phyloP scores from a whole-genome alignment of 2,888 invertebrate species.

The Pelosia muscerda region DNA sequence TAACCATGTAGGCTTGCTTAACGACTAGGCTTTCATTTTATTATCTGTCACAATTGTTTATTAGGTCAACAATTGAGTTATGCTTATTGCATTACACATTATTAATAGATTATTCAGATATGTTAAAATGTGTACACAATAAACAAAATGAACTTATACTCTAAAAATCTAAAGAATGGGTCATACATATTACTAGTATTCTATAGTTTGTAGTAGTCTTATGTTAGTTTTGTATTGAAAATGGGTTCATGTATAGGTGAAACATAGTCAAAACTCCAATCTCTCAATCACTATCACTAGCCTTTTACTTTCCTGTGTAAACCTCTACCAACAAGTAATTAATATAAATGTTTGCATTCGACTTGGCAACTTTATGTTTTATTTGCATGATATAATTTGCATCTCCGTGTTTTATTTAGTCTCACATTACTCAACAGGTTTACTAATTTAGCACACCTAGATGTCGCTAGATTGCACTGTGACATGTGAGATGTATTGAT shows the following conservation, averaged over 20 bases:
- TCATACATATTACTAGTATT: background rate
- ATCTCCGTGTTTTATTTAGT: slow-evolving; percentile 52
- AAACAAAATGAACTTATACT: background rate
- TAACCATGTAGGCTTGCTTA: slow-evolving; percentile 66
- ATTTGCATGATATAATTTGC: slow-evolving; percentile 45
- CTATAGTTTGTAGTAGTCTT: too few species aligned
- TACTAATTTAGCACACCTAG: slow-evolving; percentile 76
- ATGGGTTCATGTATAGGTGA: background rate
- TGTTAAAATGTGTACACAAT: background rate
- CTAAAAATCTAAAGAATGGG: background rate
- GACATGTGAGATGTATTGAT: slow-evolving; percentile 80
- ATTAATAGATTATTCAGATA: background rate
- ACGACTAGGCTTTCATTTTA: slow-evolving; percentile 66
- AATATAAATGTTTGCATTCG: slow-evolving; percentile 1
- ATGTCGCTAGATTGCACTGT: slow-evolving; percentile 70
- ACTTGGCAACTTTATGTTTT: slow-evolving; percentile 16
- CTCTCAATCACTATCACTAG: background rate
- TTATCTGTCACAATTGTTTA: slow-evolving; percentile 36
- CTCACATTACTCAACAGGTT: slow-evolving; percentile 62
- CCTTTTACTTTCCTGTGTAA: background rate
- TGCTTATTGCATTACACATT: background rate
- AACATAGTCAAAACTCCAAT: background rate
- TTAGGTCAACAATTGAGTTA: slow-evolving; percentile 17
- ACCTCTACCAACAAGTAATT: background rate
- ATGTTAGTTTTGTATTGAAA: too few species aligned